Conservation (phyloP, 2,797 vertebrate species). For the Sciurus vulgaris region DNA sequence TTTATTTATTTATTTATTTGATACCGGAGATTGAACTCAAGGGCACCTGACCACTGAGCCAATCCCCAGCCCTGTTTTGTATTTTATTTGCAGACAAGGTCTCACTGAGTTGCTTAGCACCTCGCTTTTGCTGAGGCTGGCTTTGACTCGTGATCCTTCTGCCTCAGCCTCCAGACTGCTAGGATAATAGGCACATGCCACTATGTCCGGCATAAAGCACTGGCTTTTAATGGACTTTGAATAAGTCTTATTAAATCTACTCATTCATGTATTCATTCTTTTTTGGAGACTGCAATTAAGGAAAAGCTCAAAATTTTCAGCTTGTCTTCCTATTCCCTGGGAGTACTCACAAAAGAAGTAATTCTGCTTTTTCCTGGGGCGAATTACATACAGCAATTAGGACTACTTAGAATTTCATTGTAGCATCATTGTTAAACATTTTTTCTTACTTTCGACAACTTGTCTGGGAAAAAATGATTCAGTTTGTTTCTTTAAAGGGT, state of each 20-base stretch:
- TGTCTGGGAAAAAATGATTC: slow-evolving; percentile 9
- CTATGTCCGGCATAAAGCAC: no score
- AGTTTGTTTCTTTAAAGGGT: slow-evolving; percentile 49
- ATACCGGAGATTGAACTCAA: no score
- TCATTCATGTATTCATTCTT: neutral
- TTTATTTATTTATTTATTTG: no score
- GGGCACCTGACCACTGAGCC: no score
- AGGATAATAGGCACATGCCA: no score
- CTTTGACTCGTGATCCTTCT: no score
- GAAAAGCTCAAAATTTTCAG: neutral
- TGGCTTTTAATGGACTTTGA: neutral
- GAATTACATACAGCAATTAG: neutral
- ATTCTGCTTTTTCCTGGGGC: neutral
- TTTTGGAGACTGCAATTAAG: slow-evolving; percentile 29
- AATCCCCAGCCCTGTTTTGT: no score
- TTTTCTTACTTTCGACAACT: neutral
- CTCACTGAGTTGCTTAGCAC: no score
- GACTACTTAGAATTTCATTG: neutral
- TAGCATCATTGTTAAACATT: slow-evolving; percentile 34
- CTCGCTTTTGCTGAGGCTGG: no score
- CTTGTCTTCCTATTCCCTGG: neutral
- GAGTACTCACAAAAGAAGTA: neutral
- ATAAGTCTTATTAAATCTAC: neutral
- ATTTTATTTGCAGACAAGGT: no score
- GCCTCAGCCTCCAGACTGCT: no score